A percentile compares a stretch with the other conserved stretches of the same genome.
Conservation (phyloP, 2,888 invertebrate species). For the Tetragonula carbonaria region DNA sequence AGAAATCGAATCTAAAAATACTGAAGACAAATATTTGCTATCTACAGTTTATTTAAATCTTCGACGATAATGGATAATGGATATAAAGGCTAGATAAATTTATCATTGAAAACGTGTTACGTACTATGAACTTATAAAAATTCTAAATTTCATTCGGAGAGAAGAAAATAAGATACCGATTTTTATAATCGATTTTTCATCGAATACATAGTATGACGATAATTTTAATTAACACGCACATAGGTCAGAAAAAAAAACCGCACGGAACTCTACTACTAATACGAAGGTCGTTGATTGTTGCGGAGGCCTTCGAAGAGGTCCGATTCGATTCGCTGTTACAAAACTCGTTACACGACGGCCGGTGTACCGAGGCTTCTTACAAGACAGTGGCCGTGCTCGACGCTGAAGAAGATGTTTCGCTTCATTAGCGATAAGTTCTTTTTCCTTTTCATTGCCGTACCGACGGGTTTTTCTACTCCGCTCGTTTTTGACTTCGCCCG, state of each 20-base stretch:
- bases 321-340: slow-evolving; percentile 76
- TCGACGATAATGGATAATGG: not conserved
- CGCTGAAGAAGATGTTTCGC: slow-evolving; percentile 78
- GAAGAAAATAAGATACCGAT: not conserved
- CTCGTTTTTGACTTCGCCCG: slow-evolving; percentile 68
- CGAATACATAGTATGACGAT: slow-evolving; percentile 16
- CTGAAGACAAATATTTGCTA: not conserved
- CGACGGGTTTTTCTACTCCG: slow-evolving; percentile 69
- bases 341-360: slow-evolving; percentile 74
- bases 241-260: slow-evolving; percentile 24
- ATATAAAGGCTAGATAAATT: not conserved
- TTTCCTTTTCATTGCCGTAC: slow-evolving; percentile 67
- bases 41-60: not conserved
- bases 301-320: slow-evolving; percentile 62
- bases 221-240: slow-evolving; percentile 54
- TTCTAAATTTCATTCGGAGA: not conserved
- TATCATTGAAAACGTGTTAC: not conserved
- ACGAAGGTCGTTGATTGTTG: slow-evolving; percentile 66
- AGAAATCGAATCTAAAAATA: not conserved
- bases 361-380: slow-evolving; percentile 73
- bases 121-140: not conserved
- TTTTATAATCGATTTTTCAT: slow-evolving; percentile 17
- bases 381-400: slow-evolving; percentile 72
- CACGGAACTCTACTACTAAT: slow-evolving; percentile 43
- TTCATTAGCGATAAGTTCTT: slow-evolving; percentile 79